Base-by-base conservation (phyloP, 37 sponge, comb jelly and placozoan species). In the Bolinopsis microptera region DNA sequence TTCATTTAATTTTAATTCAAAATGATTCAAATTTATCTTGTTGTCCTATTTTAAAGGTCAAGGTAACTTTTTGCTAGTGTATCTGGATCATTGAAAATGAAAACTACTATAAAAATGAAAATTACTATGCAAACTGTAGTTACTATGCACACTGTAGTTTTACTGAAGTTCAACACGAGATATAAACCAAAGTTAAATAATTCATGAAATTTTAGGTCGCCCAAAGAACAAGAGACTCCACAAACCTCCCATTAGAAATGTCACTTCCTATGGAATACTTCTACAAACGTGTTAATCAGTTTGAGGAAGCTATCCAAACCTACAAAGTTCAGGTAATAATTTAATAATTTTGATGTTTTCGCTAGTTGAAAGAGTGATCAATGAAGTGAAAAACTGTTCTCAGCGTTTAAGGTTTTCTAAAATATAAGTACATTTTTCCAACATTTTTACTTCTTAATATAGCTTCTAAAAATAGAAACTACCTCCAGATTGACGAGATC, bases 191-290 rank as follows among this genome's bases (percentile, higher is more conserved):
- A n/a, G n/a, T n/a, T n/a, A n/a, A n/a, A n/a, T n/a, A n/a, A n/a
- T n/a, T n/a, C n/a, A n/a, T n/a, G n/a, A 48, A 48, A 5, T 48
- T 5, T 48, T 13, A 86, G 90, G 36, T 86, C n/a, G 90, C 90
- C 22, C 90, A 86, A 41, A 13, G 90, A 39, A 86, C 90, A 0
- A 38, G 30, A 27, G 90, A 86, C 26, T 86, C 90, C 18, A 86
- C 90, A 2, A 86, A 86, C 26, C 61, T 86, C 3, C 90, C 90
- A n/a, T 16, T 86, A 24, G 90, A 86, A 41, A 40, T 86, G 13
- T 86, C 90, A 23, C 90, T 41, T 24, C 90, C 90, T 8, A 86
- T 86, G 90, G 90, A 86, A 27, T 86, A 86, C 26, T 86, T 86
- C 35, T 41, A 86, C 61, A 86, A 86, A 48, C 90, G 34, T 16